These are phyloP conservation scores for Sphinx pinastri DNA, from an alignment of 2,888 invertebrate species.

Conservation along the genomic window DNA sequence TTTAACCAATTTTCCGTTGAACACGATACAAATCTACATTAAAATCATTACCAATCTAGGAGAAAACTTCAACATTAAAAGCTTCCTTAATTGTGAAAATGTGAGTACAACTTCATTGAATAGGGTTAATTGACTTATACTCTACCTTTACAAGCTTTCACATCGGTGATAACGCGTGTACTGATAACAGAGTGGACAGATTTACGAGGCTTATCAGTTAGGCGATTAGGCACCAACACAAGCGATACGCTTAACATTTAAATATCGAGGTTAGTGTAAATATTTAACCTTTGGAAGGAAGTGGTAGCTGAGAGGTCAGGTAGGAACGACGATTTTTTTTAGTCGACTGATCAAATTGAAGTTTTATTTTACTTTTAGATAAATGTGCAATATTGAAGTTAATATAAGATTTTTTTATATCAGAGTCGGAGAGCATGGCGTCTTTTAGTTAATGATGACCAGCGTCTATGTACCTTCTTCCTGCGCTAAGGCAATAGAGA, in stretches of 20 bases:
- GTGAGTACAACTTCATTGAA: constrained; percentile 19
- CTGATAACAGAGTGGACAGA: constrained; percentile 38
- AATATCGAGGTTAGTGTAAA: constrained; percentile 8
- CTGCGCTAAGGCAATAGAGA: no score
- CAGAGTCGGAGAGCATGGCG: no score
- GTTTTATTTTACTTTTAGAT: no score
- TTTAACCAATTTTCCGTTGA: no score
- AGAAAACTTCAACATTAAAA: not conserved
- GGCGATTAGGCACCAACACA: not conserved
- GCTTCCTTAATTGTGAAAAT: not conserved
- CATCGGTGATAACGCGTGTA: constrained; percentile 45
- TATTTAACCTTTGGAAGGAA: not conserved
- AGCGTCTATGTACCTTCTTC: no score
- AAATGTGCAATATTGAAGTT: no score
- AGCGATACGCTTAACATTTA: constrained; percentile 2
- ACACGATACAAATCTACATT: no score
- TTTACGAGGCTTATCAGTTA: constrained; percentile 13
- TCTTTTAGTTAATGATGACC: no score
- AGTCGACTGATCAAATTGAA: not conserved
- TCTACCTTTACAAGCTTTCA: constrained; percentile 40
- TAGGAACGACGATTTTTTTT: not conserved
- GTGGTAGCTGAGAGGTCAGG: not conserved
- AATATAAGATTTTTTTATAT: no score
- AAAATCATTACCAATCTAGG: no score
- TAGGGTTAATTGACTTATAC: constrained; percentile 34